phyloP scores from a whole-genome alignment of 2,888 invertebrate species.

The Cybosia mesomella region DNA sequence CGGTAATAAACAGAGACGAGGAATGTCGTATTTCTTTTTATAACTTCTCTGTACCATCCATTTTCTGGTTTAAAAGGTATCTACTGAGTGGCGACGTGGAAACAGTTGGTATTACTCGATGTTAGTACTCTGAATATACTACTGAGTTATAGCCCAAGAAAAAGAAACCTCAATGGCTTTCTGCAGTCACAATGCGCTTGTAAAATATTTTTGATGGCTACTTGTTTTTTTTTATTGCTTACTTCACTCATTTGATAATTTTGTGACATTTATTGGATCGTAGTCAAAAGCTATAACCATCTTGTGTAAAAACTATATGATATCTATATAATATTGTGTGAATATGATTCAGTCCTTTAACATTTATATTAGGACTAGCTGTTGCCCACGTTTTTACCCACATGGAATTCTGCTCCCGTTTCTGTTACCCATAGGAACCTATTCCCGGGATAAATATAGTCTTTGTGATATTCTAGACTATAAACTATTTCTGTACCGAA shows the following conservation, averaged over 20 bases:
- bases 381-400: too few relatives aligned
- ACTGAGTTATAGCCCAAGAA: conserved; percentile 39
- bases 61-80: conserved; percentile 83
- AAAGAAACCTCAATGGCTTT: conserved; percentile 31
- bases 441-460: too few relatives aligned
- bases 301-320: not conserved
- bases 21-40: conserved; percentile 86
- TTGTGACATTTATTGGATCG: conserved; percentile 3
- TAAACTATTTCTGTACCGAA: too few relatives aligned
- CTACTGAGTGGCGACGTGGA: conserved; percentile 65
- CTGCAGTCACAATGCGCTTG: conserved; percentile 21
- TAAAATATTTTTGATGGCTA: conserved; percentile 22
- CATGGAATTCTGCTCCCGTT: too few relatives aligned
- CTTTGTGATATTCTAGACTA: too few relatives aligned
- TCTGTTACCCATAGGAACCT: too few relatives aligned
- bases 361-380: too few relatives aligned
- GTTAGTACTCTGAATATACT: conserved; percentile 50
- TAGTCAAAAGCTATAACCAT: not conserved
- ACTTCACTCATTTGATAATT: not conserved
- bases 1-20: conserved; percentile 84
- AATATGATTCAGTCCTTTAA: too few relatives aligned
- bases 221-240: not conserved
- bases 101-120: conserved; percentile 49
- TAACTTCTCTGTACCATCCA: conserved; percentile 80
- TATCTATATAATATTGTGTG: too few relatives aligned